Base-by-base conservation (phyloP, 2,113 vertebrate genomes). In the Collichthys lucidus region DNA sequence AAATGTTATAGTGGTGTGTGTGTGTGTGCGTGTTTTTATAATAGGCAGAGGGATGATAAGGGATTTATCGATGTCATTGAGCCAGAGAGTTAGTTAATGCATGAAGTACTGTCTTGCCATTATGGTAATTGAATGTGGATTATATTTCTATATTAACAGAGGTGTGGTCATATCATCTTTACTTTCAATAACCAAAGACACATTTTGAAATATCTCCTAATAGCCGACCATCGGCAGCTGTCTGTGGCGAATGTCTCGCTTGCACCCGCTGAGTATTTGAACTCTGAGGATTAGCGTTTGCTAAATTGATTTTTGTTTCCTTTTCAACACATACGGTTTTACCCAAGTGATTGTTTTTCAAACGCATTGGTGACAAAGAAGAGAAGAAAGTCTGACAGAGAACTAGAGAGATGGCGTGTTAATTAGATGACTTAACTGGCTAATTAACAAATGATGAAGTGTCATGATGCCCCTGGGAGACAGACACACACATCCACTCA, bases 371-470 rank as follows among this genome's bases (percentile, higher is more conserved):
- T 40, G 77, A 68, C 83, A 74, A 86, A 80, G 63, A 73, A 42
- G 68, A 74, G 73, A 59, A 70, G 61, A 74, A 35, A 63, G 62
- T 78, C 79, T 84, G 87, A 84, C 75, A 86, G 70, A 73, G 64
- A 82, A 89, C 60, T 53, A 73, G 53, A 82, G 85, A 85, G 78
- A 85, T 83, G 87, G 79, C n/a, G 50, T 70, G 87, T 86, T 92
- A 91, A 93, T 93, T 88, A 92, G 74, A 78, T 85, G 85, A 86
- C 79, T 91, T 90, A 92, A 90, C 84, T 79, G 84, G 84, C 88
- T 91, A 91, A 91, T 92, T 90, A 90, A 83, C 83, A 85, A 80
- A 91, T 92, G 87, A 91, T 93, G 84, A 90, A 90, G 91, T 89
- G 86, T 86, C 88, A 85, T 49, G 29, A 89, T 87, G 80, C 86